Evolutionary conservation across 2,113 vertebrate species (phyloP).

Genomic region (Aepyceros melampus): DNA sequence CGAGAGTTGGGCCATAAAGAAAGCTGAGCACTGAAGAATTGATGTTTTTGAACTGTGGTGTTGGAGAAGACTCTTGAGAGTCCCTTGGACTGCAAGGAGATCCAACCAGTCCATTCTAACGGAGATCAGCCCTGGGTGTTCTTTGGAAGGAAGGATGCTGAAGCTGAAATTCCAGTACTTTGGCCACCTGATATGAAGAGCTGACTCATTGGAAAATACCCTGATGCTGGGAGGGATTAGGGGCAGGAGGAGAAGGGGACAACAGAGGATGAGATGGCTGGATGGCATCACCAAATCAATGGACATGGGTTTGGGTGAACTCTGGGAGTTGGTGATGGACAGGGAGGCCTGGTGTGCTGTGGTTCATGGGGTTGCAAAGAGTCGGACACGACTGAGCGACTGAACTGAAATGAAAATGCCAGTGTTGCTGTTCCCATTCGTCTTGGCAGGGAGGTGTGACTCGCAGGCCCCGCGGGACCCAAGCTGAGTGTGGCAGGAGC

Average conservation of each 20-base stretch:
- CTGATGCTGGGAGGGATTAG: neutral
- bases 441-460: rapidly evolving
- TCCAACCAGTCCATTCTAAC: neutral
- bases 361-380: no score
- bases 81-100: neutral
- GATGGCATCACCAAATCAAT: neutral
- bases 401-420: neutral
- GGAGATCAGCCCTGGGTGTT: neutral
- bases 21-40: rapidly evolving
- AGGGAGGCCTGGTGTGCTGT: neutral
- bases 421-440: neutral
- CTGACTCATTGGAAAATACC: neutral
- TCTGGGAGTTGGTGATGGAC: neutral
- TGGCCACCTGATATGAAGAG: rapidly evolving
- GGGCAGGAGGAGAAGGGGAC: rapidly evolving
- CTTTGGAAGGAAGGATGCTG: neutral
- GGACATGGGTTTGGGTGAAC: neutral
- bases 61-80: neutral
- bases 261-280: neutral
- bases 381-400: neutral
- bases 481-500: rapidly evolving
- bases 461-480: neutral
- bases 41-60: neutral
- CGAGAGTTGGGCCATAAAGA: neutral
- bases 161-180: neutral